phyloP scores from a whole-genome alignment of 1,140 invertebrate species.

The Danaus plexippus region DNA sequence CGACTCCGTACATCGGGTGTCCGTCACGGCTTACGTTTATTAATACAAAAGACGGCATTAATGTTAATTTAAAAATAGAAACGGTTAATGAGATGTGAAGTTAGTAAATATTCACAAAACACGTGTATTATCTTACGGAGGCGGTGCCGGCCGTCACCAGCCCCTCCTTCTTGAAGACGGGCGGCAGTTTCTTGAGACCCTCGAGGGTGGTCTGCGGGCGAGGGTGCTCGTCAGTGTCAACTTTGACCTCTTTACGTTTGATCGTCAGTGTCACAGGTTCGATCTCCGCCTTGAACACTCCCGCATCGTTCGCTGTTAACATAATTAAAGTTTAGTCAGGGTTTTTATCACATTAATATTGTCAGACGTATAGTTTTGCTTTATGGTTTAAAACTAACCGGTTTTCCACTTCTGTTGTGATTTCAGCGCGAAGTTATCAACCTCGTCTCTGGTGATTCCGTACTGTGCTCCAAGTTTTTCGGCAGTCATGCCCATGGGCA shows the following conservation, averaged over 20 bases:
- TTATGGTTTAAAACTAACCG: slow-evolving; percentile 62
- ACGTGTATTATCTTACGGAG: slow-evolving; percentile 76
- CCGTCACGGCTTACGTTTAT: too few relatives aligned
- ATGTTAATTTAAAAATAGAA: too few relatives aligned
- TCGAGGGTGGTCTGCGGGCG: slow-evolving; percentile 90
- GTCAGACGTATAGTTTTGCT: too few relatives aligned
- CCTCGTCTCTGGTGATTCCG: slow-evolving; percentile 87
- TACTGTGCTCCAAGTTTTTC: slow-evolving; percentile 97
- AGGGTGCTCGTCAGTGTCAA: slow-evolving; percentile 96
- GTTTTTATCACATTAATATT: too few relatives aligned
- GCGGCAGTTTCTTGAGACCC: slow-evolving; percentile 84
- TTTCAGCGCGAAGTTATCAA: slow-evolving; percentile 89
- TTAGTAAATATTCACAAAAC: too few relatives aligned
- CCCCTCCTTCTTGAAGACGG: slow-evolving; percentile 97
- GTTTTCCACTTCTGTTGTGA: slow-evolving; percentile 89
- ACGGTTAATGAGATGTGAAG: too few relatives aligned
- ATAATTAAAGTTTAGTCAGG: slow-evolving; percentile 1
- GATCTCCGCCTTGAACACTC: slow-evolving; percentile 93
- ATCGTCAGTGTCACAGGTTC: slow-evolving; percentile 88
- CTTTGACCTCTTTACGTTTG: slow-evolving; percentile 84
- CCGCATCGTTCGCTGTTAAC: slow-evolving; percentile 75
- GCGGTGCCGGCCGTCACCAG: slow-evolving; percentile 96
- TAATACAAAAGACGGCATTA: too few relatives aligned
- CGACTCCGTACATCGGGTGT: too few relatives aligned
- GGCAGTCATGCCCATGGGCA: slow-evolving; percentile 97